These are phyloP conservation scores for Euclidia mi DNA, from an alignment of 2,888 invertebrate genomes.

Conservation along the genomic window DNA sequence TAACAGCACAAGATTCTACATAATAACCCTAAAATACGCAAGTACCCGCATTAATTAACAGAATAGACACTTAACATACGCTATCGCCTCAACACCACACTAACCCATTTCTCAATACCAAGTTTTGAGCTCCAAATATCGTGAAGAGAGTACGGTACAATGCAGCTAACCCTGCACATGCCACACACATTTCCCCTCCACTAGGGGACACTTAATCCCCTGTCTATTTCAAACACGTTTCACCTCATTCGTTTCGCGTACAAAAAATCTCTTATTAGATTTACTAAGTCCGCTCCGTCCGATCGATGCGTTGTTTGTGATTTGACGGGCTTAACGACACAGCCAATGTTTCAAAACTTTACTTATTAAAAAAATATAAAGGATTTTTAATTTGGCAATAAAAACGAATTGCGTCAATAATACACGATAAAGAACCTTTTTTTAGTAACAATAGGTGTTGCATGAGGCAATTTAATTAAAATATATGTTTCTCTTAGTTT, in stretches of 20 bases:
- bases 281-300: constrained; percentile 69
- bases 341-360: constrained; percentile 41
- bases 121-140: constrained; percentile 30
- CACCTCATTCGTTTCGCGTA: constrained; percentile 87
- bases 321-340: constrained; percentile 71
- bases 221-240: constrained; percentile 90
- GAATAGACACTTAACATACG: neutral
- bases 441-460: constrained; percentile 31
- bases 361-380: constrained; percentile 11
- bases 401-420: constrained; percentile 23
- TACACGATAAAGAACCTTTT: constrained; percentile 19
- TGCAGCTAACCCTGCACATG: constrained; percentile 43
- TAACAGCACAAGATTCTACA: too few relatives aligned
- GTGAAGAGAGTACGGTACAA: constrained; percentile 31
- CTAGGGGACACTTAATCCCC: constrained; percentile 88
- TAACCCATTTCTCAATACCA: constrained; percentile 45
- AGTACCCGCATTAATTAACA: neutral
- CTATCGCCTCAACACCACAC: constrained; percentile 20
- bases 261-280: constrained; percentile 88
- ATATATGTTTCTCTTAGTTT: constrained; percentile 20
- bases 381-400: constrained; percentile 13
- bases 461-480: constrained; percentile 36
- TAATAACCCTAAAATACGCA: too few relatives aligned
- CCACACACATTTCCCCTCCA: constrained; percentile 63
- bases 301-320: constrained; percentile 82